Conservation (phyloP, 2,113 vertebrate genomes). For the Calonectris borealis region DNA sequence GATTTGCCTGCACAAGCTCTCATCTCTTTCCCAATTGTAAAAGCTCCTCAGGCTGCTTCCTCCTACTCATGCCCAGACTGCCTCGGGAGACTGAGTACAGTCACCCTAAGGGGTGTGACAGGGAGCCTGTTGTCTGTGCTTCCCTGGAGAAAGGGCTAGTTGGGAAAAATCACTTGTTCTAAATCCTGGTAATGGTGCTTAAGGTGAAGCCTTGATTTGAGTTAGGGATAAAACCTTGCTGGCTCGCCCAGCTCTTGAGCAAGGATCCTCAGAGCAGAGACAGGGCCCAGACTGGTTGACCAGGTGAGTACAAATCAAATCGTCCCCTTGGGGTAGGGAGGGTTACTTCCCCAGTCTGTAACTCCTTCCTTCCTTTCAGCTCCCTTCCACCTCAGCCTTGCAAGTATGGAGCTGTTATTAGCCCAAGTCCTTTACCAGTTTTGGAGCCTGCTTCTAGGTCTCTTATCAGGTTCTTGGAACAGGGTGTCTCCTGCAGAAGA, state of each 20-base stretch:
- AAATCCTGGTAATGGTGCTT: not conserved
- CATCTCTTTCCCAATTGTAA: not conserved
- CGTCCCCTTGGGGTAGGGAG: rapidly evolving
- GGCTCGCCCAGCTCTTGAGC: not conserved
- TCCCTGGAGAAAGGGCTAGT: not conserved
- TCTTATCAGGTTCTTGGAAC: not conserved
- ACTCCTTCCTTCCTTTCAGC: not conserved
- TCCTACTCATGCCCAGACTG: not conserved
- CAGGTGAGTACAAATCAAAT: not conserved
- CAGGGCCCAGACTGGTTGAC: too few species aligned
- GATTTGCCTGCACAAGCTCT: not conserved
- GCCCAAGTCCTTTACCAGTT: not conserved
- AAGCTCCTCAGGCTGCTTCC: not conserved
- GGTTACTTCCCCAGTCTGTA: not conserved
- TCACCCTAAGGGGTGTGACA: not conserved
- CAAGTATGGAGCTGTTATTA: not conserved
- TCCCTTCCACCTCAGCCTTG: not conserved
- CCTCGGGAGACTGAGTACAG: not conserved
- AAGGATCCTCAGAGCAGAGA: not conserved
- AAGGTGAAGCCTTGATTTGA: not conserved
- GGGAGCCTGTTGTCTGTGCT: not conserved
- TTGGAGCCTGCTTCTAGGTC: not conserved
- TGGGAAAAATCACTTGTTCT: not conserved
- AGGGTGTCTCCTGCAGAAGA: not conserved
- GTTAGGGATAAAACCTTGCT: not conserved